Percentiles rank a stretch among this genome's conserved stretches.
Evolutionary conservation across 2,888 invertebrate genomes (phyloP).

Genomic region (Agonopterix arenella): DNA sequence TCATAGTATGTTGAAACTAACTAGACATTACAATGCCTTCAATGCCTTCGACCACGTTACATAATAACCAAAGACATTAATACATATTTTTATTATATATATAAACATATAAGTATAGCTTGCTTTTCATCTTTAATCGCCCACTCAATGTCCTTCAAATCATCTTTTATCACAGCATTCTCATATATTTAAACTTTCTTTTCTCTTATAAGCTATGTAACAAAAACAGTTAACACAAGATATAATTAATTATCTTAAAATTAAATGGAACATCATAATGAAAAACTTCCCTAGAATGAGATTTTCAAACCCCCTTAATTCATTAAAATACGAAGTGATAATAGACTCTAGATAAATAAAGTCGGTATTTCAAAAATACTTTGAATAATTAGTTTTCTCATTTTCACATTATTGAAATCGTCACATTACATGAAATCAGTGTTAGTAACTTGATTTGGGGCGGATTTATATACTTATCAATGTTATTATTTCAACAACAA

Average conservation of each 20-base stretch:
- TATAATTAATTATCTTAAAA: slow-evolving; percentile 34
- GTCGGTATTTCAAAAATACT: not conserved
- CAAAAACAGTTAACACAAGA: slow-evolving; percentile 28
- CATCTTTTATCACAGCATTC: slow-evolving; percentile 68
- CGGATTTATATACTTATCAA: no score
- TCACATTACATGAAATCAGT: not conserved
- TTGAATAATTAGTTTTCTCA: slow-evolving; percentile 13
- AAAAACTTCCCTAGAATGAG: slow-evolving; percentile 20
- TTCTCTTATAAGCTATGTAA: slow-evolving; percentile 54
- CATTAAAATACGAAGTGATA: slow-evolving; percentile 10
- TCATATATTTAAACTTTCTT: slow-evolving; percentile 35
- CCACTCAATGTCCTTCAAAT: slow-evolving; percentile 39
- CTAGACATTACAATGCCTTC: not conserved
- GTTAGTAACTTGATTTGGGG: no score
- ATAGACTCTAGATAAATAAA: not conserved
- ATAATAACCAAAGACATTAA: not conserved
- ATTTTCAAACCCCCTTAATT: slow-evolving; percentile 24
- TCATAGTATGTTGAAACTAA: not conserved
- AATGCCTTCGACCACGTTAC: not conserved
- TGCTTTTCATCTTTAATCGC: slow-evolving; percentile 22
- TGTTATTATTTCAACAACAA: no score
- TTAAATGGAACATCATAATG: slow-evolving; percentile 34
- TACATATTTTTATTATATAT: slow-evolving; percentile 4
- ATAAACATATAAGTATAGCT: slow-evolving; percentile 9
- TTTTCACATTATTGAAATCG: slow-evolving; percentile 6